Evolutionary conservation across 1,140 invertebrate species (phyloP), one percentile per base, ranked within the genome.

Genomic region (Drosophila bipectinata): DNA sequence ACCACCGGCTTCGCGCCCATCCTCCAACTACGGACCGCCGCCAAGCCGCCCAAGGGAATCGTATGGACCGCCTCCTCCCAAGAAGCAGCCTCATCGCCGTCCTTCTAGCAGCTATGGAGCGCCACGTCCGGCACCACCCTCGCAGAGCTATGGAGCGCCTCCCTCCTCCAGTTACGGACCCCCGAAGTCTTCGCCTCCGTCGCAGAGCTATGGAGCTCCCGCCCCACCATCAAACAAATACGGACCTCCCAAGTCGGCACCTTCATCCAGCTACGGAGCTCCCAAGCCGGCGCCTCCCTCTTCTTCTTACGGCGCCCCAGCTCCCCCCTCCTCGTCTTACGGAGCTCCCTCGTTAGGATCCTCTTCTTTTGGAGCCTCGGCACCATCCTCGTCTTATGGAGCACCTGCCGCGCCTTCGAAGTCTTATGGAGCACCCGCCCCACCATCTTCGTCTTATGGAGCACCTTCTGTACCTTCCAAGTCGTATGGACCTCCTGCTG

Each of bases 161-260:
- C 93, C 93, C 8, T 91, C 92, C 37, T 73, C 77, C 4, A 91
- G 59, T 48, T 91, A 88, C 32, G 91, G 85, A 24, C 76, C 84
- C 9, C 91, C 91, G 0, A 85, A 85, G 41, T 81, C 90, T 49
- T 87, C 91, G 47, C 60, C 77, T 3, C 89, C 90, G 41, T 74
- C 67, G 21, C 67, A 75, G 3, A 92, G 71, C 48, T 93, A 93
- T 60, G 93, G 93, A 0, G 90, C 93, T 0, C 93, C 93, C 41
- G 91, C 91, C 57, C 78, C 77, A 1, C 87, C 91, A n/a, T 92
- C 92, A 0, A 78, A 85, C 1, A 92, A 83, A n/a, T 93, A 93
- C 54, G 93, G 93, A 1, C 90, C 92, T 2, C 75, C 84, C 84
- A 93, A 90, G 77, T 58, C 72, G 4, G 79, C 76, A 0, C 92